Base-by-base conservation (phyloP, 2,797 vertebrate genomes). In the Sebastes melanostomus region DNA sequence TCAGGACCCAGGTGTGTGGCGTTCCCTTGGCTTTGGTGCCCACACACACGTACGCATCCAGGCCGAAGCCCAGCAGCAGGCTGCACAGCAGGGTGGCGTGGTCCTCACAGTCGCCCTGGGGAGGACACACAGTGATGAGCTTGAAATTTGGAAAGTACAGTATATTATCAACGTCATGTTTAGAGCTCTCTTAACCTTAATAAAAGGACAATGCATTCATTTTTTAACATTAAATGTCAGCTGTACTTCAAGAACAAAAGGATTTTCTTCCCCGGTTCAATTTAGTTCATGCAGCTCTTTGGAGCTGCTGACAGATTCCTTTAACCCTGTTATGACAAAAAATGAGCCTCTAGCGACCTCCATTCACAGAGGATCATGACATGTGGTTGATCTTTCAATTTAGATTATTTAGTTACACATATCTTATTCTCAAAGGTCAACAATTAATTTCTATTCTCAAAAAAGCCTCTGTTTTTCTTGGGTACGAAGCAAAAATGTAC, bases 101-200 rank as follows among this genome's bases (percentile, higher is more conserved):
- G 88, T 99, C 98, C 92, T 99, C 98, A 91, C 98, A 98, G 89
- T 99, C 98, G 14, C 98, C 98, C 98, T 99, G 83, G 12, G 67
- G 27, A 88, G 50, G n/a, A 66, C 30, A 54, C 29, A 79, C 72
- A 30, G 32, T 2, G 38, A 42, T 18, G n/a, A 22, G 32, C 20
- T 10, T 30, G 8, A 71, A 59, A 52, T 52, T 5, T 36, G 2
- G 34, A 75, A 38, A 34, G 5, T 0, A 42, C 1, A 50, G 46
- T 52, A n/a, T n/a, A 36, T 6, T 2, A 66, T 30, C 38, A 42
- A 18, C 14, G 62, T 6, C 4, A 32, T 18, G 29, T 34, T 36
- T 46, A 36, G 4, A 20, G 66, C 11, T 32, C 14, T 69, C 50
- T 9, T 55, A 9, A 30, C 42, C 24, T 32, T 4, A 56, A 25